Conservation (phyloP, 2,113 vertebrate genomes). For the Psammodynastes pulverulentus region DNA sequence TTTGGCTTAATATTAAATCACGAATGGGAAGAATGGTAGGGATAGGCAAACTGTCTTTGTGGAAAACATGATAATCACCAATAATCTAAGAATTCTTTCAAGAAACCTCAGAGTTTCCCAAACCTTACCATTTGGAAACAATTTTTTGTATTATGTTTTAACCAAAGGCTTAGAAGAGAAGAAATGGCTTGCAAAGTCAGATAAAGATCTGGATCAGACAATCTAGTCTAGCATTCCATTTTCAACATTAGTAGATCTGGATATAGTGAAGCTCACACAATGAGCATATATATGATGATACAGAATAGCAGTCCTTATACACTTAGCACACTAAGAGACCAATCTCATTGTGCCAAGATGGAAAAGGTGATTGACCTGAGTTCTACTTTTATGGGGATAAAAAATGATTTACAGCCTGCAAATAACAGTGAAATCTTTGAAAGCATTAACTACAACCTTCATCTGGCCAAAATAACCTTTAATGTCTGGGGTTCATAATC, state of each 20-base stretch:
- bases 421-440: constrained; percentile 78
- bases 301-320: background rate
- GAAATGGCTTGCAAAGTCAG: background rate
- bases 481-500: constrained; percentile 68
- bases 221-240: background rate
- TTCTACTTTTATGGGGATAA: constrained; percentile 77
- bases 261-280: no score
- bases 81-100: background rate
- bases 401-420: constrained; percentile 81
- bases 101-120: background rate
- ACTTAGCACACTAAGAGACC: background rate
- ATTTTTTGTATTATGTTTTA: background rate
- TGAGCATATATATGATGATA: rapidly evolving
- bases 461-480: constrained; percentile 66
- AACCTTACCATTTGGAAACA: background rate
- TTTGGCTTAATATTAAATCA: no score
- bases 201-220: background rate
- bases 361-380: background rate
- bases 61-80: background rate
- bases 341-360: background rate
- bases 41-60: background rate
- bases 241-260: background rate
- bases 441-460: constrained; percentile 74
- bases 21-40: background rate
- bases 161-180: background rate